These are phyloP conservation scores for Spicauda simplicius DNA, from an alignment of 2,888 invertebrate genomes.

Conservation along the genomic window DNA sequence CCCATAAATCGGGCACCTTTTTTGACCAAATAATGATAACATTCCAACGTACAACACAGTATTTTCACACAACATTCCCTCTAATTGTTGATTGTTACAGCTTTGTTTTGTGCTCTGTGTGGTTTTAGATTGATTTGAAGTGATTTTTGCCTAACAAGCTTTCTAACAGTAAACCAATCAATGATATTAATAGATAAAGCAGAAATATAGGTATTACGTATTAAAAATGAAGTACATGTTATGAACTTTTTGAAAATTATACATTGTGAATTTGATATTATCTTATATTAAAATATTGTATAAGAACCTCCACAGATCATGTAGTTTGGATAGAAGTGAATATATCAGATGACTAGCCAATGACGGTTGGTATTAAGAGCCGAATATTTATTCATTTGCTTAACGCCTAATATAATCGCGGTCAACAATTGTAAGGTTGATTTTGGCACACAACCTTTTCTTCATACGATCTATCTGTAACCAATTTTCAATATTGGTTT, in stretches of 20 bases:
- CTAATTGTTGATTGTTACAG: conserved; percentile 46
- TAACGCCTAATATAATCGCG: too few species aligned
- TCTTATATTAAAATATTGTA: conserved; percentile 1
- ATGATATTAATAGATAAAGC: not conserved
- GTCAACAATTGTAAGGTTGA: too few species aligned
- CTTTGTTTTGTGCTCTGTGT: conserved; percentile 55
- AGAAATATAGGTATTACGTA: not conserved
- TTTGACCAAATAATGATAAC: too few species aligned
- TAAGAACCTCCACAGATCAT: not conserved
- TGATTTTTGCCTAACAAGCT: conserved; percentile 51
- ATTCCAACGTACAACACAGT: conserved; percentile 17
- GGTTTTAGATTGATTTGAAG: conserved; percentile 53
- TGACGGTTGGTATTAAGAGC: too few species aligned
- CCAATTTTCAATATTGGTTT: too few species aligned
- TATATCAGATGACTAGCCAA: too few species aligned
- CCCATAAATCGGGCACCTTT: too few species aligned
- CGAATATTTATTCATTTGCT: too few species aligned
- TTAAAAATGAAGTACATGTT: not conserved
- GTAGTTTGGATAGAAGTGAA: not conserved
- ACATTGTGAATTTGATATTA: not conserved
- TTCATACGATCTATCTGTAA: not conserved
- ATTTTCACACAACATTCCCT: conserved; percentile 54
- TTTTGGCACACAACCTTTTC: too few species aligned
- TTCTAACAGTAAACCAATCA: conserved; percentile 40
- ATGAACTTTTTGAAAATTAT: not conserved